Percentiles rank a stretch among this genome's conserved stretches.
phyloP scores from a whole-genome alignment of 2,113 vertebrate species.

The Penelope pileata region DNA sequence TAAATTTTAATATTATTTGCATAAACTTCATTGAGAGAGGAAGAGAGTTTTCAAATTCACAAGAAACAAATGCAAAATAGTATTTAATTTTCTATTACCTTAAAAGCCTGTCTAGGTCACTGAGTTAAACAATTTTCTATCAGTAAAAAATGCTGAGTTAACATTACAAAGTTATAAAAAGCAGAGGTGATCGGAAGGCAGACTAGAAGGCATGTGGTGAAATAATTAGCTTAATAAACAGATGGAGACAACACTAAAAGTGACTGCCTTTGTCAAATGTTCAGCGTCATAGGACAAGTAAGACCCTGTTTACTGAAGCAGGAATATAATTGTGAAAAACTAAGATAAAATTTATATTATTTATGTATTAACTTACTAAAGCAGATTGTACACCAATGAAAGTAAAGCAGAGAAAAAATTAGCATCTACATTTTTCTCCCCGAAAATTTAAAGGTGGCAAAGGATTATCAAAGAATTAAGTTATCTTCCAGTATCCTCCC shows the following conservation, averaged over 20 bases:
- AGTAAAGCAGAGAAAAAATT: background rate
- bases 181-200: background rate
- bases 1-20: conserved; percentile 38
- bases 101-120: conserved; percentile 1
- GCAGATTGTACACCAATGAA: background rate
- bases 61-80: background rate
- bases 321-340: background rate
- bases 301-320: background rate
- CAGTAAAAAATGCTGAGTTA: conserved; percentile 44
- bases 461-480: background rate
- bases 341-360: background rate
- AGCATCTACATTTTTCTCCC: background rate
- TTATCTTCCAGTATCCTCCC: background rate
- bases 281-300: background rate
- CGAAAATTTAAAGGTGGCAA: background rate
- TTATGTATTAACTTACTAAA: background rate
- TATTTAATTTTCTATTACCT: background rate
- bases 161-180: background rate
- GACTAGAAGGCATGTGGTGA: background rate
- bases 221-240: conserved; percentile 49
- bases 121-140: conserved; percentile 15
- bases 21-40: conserved; percentile 19
- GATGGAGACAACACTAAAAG: background rate
- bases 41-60: conserved; percentile 37
- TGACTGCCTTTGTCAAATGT: background rate